Percentiles rank a stretch among this genome's conserved stretches.
These are phyloP conservation scores for Crocidura indochinensis DNA, from an alignment of 2,797 vertebrate species.

Conservation along the genomic window DNA sequence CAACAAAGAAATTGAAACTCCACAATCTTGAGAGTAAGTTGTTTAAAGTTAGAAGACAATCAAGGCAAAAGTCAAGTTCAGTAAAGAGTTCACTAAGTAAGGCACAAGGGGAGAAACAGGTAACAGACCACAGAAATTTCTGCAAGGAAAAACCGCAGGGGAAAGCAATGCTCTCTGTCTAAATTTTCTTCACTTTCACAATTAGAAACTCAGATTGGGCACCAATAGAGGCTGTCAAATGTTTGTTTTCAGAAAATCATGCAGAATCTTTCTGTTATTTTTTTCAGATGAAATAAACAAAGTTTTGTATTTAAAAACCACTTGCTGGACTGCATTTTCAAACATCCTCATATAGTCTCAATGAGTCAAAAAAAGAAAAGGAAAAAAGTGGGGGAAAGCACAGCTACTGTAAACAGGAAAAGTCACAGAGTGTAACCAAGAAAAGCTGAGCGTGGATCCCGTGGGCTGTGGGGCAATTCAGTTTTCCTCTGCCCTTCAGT, in stretches of 20 bases:
- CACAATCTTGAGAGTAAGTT: not conserved
- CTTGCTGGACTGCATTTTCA: slow-evolving; percentile 89
- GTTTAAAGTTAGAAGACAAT: not conserved
- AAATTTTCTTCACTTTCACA: slow-evolving; percentile 1
- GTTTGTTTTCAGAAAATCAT: slow-evolving; percentile 77
- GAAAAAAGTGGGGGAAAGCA: not conserved
- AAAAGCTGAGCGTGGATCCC: slow-evolving; percentile 35
- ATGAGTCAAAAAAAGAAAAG: slow-evolving; percentile 44
- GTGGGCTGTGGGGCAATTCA: not conserved
- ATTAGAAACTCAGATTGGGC: not conserved
- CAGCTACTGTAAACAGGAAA: slow-evolving; percentile 87
- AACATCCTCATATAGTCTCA: slow-evolving; percentile 75
- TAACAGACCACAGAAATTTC: not conserved
- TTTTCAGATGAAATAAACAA: slow-evolving; percentile 71
- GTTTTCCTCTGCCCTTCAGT: not conserved
- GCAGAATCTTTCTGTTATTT: slow-evolving; percentile 84
- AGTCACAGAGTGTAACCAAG: slow-evolving; percentile 52
- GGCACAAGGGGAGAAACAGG: not conserved
- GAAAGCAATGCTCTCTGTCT: not conserved
- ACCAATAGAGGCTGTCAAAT: slow-evolving; percentile 12
- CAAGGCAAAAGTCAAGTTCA: not conserved
- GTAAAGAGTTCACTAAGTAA: not conserved
- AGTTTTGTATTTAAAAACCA: slow-evolving; percentile 79
- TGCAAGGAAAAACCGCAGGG: not conserved
- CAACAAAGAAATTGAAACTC: not conserved